phyloP scores from a whole-genome alignment of 2,888 invertebrate species.

The Axea sp. region DNA sequence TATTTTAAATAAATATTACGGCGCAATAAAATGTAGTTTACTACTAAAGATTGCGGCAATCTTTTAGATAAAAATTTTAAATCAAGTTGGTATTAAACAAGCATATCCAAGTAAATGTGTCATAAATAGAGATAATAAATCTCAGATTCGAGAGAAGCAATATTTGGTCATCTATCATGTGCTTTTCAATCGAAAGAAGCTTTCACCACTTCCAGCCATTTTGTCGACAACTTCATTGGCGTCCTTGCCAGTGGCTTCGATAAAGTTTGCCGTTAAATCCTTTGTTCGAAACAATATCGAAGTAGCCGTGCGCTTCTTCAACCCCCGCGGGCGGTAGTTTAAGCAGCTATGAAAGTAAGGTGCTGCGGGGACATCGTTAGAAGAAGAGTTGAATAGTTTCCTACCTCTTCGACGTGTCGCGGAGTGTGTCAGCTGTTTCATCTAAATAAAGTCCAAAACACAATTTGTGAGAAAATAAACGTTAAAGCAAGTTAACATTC shows the following conservation, averaged over 20 bases:
- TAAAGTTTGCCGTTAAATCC: constrained; percentile 56
- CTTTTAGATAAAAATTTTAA: background rate
- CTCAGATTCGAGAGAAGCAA: constrained; percentile 10
- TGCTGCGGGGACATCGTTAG: constrained; percentile 22
- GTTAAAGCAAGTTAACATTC: constrained; percentile 5
- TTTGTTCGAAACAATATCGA: constrained; percentile 60
- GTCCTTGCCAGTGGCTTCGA: constrained; percentile 48
- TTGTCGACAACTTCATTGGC: constrained; percentile 53
- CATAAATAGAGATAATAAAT: constrained; percentile 32
- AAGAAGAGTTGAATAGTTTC: constrained; percentile 25
- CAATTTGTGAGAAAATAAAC: constrained; percentile 1
- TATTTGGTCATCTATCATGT: constrained; percentile 30
- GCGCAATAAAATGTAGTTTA: constrained; percentile 2
- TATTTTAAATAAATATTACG: constrained; percentile 7
- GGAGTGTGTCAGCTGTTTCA: constrained; percentile 27
- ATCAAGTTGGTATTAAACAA: constrained; percentile 20
- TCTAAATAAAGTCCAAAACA: constrained; percentile 33
- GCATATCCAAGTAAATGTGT: constrained; percentile 5
- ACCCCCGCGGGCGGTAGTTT: constrained; percentile 27
- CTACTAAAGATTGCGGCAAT: background rate
- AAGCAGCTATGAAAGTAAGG: constrained; percentile 32
- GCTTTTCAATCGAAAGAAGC: constrained; percentile 46
- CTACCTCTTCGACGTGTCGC: constrained; percentile 29
- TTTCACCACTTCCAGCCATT: constrained; percentile 24
- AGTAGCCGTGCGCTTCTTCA: constrained; percentile 26